Base-by-base conservation (phyloP, 2,113 vertebrate genomes). In the Bufo bufo region DNA sequence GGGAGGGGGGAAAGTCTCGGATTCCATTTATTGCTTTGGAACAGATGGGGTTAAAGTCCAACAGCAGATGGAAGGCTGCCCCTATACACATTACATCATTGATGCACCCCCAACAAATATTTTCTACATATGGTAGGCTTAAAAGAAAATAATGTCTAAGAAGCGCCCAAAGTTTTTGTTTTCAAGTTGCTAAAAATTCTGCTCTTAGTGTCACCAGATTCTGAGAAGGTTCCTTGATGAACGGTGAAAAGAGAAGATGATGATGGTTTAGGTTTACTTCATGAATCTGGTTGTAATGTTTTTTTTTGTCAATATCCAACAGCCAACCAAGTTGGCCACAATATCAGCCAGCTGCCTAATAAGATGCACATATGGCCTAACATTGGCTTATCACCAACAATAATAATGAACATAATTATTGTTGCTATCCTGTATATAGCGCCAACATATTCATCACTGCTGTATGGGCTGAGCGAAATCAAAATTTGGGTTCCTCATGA, bases 321-420 rank as follows among this genome's bases (percentile, higher is more conserved):
- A 47, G 72, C 72, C 72, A 50, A 75, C 45, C 7, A 75, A 75
- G 72, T 75, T 75, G 72, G 72, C 72, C 72, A 75, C 17, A 50
- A 6, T 75, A 50, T 75, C 72, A 75, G 72, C 72, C 72, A 75
- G 72, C 72, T 75, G 72, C 72, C 72, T 75, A 50, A 50, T 75
- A 20, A 16, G 47, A 75, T 50, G 72, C 72, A 75, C 72, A 75
- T 75, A 75, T 75, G 72, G 72, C 72, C 72, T 75, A 75, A 75
- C 72, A 75, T 75, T 75, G 72, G 72, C 72, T 75, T 50, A 75
- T 75, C 45, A 75, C 72, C 72, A 75, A 75, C 72, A 75, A 75
- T 75, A 75, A 75, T 75, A 75, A 75, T 75, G 47, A 75, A 75
- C 72, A 50, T 75, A 75, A 75, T 75, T 75, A 75, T 75, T 49